Evolutionary conservation across 1,140 invertebrate genomes (phyloP), one percentile per base, ranked within the genome.

Genomic region (Andrena cerasifolii): DNA sequence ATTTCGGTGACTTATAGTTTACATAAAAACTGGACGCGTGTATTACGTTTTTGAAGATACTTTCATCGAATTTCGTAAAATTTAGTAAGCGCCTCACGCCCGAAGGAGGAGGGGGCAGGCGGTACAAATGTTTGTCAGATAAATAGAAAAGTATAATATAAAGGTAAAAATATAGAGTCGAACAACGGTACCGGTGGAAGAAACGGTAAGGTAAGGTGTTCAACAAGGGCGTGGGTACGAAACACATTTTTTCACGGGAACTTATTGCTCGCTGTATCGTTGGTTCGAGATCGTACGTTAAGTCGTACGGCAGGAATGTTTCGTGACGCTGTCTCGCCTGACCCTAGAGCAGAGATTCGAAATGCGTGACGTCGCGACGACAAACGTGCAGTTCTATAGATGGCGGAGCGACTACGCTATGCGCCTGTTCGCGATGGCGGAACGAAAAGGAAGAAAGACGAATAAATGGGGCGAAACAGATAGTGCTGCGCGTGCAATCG

Each of bases 11-110:
- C 33, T 71, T 71, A 77, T 24, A 77, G 59, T 51, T 40, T 70
- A 80, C 40, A 58, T 75, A 56, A 49, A 83, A 86, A 80, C 72
- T 86, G 73, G 80, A 82, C 62, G 63, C 75, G 77, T 82, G 56
- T 80, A 80, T 73, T 74, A 80, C 59, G 62, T 71, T 77, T 86
- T 73, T 53, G 59, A 83, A 80, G 70, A 77, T 65, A 74, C 75
- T 14, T 68, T 76, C 21, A 63, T 43, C 51, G 45, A 73, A 56
- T 36, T 77, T 36, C 24, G 61, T n/a, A 12, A 63, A 70, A 66
- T 76, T 76, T 73, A 67, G 62, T 53, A 82, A 82, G 56, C 62
- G 58, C 56, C 62, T 67, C 79, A 71, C 26, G 59, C 58, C 62
- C 53, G 63, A 56, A n/a, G n/a, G n/a, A n/a, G n/a, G n/a, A n/a